Base-by-base conservation (phyloP, 1,140 invertebrate genomes). In the Sitodiplosis mosellana region DNA sequence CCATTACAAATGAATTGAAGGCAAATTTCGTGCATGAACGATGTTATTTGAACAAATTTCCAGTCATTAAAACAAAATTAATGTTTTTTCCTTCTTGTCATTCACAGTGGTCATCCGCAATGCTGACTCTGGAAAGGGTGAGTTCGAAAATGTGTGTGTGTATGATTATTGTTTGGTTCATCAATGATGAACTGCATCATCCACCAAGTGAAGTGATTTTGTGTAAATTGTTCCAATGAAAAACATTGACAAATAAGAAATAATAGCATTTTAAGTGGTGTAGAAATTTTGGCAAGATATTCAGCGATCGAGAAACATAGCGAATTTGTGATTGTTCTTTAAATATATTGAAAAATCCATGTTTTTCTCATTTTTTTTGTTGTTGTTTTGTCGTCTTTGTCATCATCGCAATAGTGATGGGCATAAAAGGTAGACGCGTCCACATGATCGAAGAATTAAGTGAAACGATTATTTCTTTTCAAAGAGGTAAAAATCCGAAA, bases 391-490 rank as follows among this genome's bases (percentile, higher is more conserved):
- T 48, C 47, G 43, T 48, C 37, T 36, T 50, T 49, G n/a, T 48
- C 46, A 43, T 48, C 36, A 36, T 50, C 48, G n/a, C 36, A 53
- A 68, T 77, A 92, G 89, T 95, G 71, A 95, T 95, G 91, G 91
- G 91, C 73, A 92, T 95, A 78, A 93, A 92, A 73, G 91, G 91
- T 64, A 77, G 89, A 61, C 76, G 91, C 63, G 89, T 94, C 67
- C 89, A 93, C 74, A 88, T 93, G 82, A 94, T 95, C 67, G 91
- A 95, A 76, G 88, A 93, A 72, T 77, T 94, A 67, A 92, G 87
- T 73, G 87, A 92, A 72, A 94, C 89, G 59, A 88, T 94, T 70
- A 93, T 95, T 74, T 93, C 88, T 64, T 94, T 95, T 76, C 90
- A 95, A 78, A 80, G 89, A 90, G 90, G 88, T 93, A 84, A 83